Percentiles rank a stretch among this genome's conserved stretches.
Conservation (phyloP, 2,888 invertebrate genomes). For the Uloborus plumipes region DNA sequence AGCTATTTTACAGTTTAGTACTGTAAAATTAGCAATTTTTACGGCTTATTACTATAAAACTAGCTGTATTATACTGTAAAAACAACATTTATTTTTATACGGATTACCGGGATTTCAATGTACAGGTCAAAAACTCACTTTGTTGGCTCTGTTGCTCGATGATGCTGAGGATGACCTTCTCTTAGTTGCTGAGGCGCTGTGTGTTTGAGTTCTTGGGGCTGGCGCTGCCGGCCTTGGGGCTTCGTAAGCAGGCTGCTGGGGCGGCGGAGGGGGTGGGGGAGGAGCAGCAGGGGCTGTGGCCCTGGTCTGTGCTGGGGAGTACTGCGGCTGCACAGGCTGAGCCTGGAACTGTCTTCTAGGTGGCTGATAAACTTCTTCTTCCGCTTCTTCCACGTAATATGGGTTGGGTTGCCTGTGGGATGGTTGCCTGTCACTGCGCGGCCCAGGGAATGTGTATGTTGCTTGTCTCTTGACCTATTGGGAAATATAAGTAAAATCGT, state of each 20-base stretch:
- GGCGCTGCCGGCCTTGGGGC: conserved; percentile 27
- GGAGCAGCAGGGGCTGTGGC: conserved; percentile 9
- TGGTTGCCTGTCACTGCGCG: conserved; percentile 35
- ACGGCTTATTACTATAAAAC: too few relatives aligned
- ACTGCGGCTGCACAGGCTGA: conserved; percentile 46
- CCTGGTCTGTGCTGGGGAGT: conserved; percentile 18
- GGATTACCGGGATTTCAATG: too few relatives aligned
- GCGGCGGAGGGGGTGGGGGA: conserved; percentile 29
- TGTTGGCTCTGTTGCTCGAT: conserved; percentile 37
- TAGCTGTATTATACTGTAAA: too few relatives aligned
- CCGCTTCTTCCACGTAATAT: conserved; percentile 41
- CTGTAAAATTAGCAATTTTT: too few relatives aligned
- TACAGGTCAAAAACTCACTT: conserved; percentile 9
- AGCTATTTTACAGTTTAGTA: too few relatives aligned
- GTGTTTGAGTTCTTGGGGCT: conserved; percentile 12
- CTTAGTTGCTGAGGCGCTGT: conserved; percentile 11
- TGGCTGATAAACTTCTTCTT: conserved; percentile 35
- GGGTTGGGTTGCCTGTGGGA: too few relatives aligned
- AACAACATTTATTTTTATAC: too few relatives aligned
- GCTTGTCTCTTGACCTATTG: conserved; percentile 52
- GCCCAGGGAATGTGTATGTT: conserved; percentile 52
- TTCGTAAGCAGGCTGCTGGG: conserved; percentile 31
- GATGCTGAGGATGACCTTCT: conserved; percentile 22
- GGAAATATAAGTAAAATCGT: background rate
- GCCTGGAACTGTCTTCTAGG: conserved; percentile 45